Base-by-base conservation (phyloP, 2,797 vertebrate genomes). In the Toxotes lorentzi region DNA sequence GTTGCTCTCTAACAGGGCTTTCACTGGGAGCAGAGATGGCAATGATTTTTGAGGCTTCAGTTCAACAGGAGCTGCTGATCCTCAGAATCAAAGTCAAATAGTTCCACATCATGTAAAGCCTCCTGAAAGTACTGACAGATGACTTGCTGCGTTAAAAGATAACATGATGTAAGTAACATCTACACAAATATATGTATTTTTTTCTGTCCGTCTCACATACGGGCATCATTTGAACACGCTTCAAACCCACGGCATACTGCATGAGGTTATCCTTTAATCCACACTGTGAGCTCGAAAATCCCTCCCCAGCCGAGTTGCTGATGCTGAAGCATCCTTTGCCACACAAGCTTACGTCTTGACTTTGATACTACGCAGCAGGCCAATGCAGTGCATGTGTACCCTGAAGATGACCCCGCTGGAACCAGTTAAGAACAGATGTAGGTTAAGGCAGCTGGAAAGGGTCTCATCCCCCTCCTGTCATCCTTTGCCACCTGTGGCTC, bases 251-350 rank as follows among this genome's bases (percentile, higher is more conserved):
- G 51, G 47, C 67, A 61, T 21, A 24, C 17, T 70, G 50, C 51
- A 60, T 1, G 19, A 57, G 16, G 30, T 78, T 72, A 85, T 83
- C 70, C 56, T 63, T 63, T 82, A 75, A 81, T 83, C 79, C 77
- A 71, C 53, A 57, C 47, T 71, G 61, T 73, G 67, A 73, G 27
- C 30, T 64, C 45, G 17, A 17, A 71, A 82, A 71, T 76, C 68
- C 65, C 56, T 66, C 45, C 45, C 27, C 48, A 72, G 59, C n/a
- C 2, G 2, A 57, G 43, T 62, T 57, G 74, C 30, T 23, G 30
- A 69, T 57, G 74, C 30, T 23, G 30, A 65, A 79, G 66, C 75
- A 79, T 75, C 34, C 9, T 71, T 60, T 72, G 40, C 51, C 50
- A 50, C 66, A 70, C 61, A 1, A 73, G 68, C 64, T 56, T 62